phyloP scores from a whole-genome alignment of 2,888 invertebrate species.

The Resseliella maxima region DNA sequence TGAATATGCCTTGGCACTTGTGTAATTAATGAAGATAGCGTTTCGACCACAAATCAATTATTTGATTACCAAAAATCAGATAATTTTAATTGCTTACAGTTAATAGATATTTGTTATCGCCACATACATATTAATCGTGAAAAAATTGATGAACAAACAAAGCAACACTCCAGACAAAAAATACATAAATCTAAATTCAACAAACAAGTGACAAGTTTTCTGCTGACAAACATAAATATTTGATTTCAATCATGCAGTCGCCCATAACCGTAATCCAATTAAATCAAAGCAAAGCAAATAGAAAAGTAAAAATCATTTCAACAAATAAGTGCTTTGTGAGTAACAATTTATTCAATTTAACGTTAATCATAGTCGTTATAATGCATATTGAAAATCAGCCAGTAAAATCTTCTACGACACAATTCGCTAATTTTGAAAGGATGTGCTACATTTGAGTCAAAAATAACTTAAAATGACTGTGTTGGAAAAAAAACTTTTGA shows the following conservation, averaged over 20 bases:
- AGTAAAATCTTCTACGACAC: not conserved
- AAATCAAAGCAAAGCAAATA: not conserved
- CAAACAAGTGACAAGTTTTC: not conserved
- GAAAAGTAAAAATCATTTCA: not conserved
- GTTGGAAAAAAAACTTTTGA: too few species aligned
- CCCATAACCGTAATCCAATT: not conserved
- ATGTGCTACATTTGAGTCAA: too few species aligned
- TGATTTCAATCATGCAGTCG: not conserved
- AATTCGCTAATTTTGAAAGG: too few species aligned
- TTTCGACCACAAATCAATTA: not conserved
- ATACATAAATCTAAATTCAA: not conserved
- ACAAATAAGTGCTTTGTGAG: not conserved
- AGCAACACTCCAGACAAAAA: not conserved
- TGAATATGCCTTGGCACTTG: too few species aligned
- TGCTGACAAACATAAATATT: not conserved
- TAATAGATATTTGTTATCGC: not conserved
- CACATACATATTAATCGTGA: not conserved
- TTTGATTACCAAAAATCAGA: not conserved
- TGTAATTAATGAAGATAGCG: not conserved
- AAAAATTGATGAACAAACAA: not conserved
- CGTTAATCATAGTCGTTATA: conserved; percentile 3
- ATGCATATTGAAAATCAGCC: not conserved
- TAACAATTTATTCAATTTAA: conserved; percentile 30
- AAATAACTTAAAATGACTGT: too few species aligned
- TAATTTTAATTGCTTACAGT: not conserved